These are phyloP conservation scores for Fabriciana adippe DNA, from an alignment of 2,888 invertebrate species.

Conservation along the genomic window DNA sequence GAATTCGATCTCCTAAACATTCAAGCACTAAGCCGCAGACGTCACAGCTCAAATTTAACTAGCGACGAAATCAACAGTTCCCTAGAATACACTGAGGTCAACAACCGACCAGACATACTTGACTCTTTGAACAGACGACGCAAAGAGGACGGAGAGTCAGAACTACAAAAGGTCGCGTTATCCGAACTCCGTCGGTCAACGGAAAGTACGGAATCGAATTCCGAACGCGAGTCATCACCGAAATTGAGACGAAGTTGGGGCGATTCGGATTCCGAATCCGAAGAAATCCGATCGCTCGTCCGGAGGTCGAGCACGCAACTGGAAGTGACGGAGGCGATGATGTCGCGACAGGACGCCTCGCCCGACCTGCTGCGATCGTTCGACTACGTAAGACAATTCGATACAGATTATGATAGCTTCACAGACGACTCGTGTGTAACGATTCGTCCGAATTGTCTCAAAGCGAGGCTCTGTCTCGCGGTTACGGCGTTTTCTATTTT, in stretches of 20 bases:
- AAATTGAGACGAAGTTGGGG: conserved; percentile 63
- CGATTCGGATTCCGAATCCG: conserved; percentile 85
- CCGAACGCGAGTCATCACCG: conserved; percentile 67
- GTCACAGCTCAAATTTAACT: conserved; percentile 75
- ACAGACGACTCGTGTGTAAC: conserved; percentile 55
- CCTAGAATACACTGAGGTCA: conserved; percentile 74
- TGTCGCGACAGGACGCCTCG: conserved; percentile 74
- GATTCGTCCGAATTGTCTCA: conserved; percentile 63
- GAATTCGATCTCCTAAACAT: conserved; percentile 74
- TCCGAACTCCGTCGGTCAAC: conserved; percentile 73
- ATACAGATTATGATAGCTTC: conserved; percentile 68
- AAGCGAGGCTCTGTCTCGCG: conserved; percentile 72
- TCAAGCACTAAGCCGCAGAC: conserved; percentile 68
- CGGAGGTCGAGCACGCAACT: conserved; percentile 85
- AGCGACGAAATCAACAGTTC: conserved; percentile 79
- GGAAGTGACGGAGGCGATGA: conserved; percentile 82
- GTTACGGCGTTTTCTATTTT: conserved; percentile 76
- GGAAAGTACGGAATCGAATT: conserved; percentile 60
- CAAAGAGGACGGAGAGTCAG: conserved; percentile 61
- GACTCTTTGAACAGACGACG: conserved; percentile 69
- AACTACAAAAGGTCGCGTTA: conserved; percentile 68
- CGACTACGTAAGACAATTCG: conserved; percentile 79
- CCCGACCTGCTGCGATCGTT: conserved; percentile 75
- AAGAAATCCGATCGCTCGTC: conserved; percentile 84
- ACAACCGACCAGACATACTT: conserved; percentile 74